A percentile compares a stretch with the other conserved stretches of the same genome.
Conservation (phyloP, 2,888 invertebrate genomes). For the Eumacrocentrus americanus region DNA sequence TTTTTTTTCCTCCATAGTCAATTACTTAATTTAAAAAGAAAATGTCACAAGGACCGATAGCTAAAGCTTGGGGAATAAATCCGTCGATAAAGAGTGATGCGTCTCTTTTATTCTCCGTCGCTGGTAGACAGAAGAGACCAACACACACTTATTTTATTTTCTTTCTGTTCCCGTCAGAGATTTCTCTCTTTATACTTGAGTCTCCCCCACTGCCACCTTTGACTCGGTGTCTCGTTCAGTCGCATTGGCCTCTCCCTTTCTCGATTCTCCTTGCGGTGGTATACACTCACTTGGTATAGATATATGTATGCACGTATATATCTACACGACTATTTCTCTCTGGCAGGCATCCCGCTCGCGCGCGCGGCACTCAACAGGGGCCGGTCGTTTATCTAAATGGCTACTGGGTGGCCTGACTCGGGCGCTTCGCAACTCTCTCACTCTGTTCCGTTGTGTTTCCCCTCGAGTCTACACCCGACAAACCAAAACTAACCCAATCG, state of each 20-base stretch:
- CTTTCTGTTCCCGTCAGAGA: conserved; percentile 34
- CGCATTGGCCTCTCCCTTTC: conserved; percentile 30
- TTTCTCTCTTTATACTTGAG: conserved; percentile 26
- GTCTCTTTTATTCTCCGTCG: conserved; percentile 45
- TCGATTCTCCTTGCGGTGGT: conserved; percentile 20
- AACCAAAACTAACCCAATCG: conserved; percentile 55
- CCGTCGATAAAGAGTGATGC: conserved; percentile 26
- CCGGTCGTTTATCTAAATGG: conserved; percentile 59
- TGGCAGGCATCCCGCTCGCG: conserved; percentile 47
- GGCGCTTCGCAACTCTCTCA: conserved; percentile 33
- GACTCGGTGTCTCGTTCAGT: no score
- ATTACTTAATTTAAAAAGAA: not conserved
- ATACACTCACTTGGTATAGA: conserved; percentile 1
- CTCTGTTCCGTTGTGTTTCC: conserved; percentile 12
- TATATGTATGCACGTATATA: conserved; percentile 15
- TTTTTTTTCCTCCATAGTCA: not conserved
- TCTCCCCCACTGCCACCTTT: conserved; percentile 37
- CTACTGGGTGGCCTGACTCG: conserved; percentile 56
- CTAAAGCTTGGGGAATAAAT: conserved; percentile 9
- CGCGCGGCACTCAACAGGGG: conserved; percentile 53
- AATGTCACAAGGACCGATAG: not conserved
- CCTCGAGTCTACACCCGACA: conserved; percentile 38
- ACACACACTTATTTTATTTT: conserved; percentile 48
- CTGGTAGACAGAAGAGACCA: conserved; percentile 45
- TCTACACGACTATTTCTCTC: conserved; percentile 33